Base-by-base conservation (phyloP, 1,140 invertebrate species). In the Diachasmimorpha longicaudata region DNA sequence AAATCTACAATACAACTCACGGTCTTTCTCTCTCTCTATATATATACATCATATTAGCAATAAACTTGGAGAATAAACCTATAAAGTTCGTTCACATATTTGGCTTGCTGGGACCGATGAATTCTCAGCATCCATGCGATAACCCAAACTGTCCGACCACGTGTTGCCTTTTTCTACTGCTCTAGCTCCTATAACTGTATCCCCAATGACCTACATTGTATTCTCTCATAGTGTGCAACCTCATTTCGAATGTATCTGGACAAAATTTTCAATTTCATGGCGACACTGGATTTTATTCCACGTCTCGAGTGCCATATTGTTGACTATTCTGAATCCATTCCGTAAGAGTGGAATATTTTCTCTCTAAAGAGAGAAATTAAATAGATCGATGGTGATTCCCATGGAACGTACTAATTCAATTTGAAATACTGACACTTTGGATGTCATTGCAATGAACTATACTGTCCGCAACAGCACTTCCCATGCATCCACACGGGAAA, bases 1-100 rank as follows among this genome's bases (percentile, higher is more conserved):
- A 75, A 75, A 75, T 75, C 67, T 68, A 39, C 68, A n/a, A 42
- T 69, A 75, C 55, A 70, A 70, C 74, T 37, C 69, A 58, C 48
- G 19, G 36, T 70, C 36, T n/a, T n/a, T n/a, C n/a, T n/a, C n/a
- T n/a, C n/a, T n/a, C n/a, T n/a, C n/a, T n/a, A n/a, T 67, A 75
- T 68, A 75, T 31, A 63, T 11, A 6, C 6, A 63, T 8, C 0
- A 63, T 75, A 75, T 75, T 63, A 75, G 67, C 68, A 75, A 70
- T 75, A 75, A 75, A 75, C 44, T 68, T 25, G 13, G 25, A 19
- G 67, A 63, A 44, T 70, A 37, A 52, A 14, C 67, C 68, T 46
- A 75, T 75, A 75, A 75, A 75, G n/a, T 75, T 70, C 39, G 21
- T 63, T 23, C 58, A 63, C 58, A 63, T 63, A 31, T 63, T 44